Base-by-base conservation (phyloP, 2,113 vertebrate genomes). In the Bubo blakistoni region DNA sequence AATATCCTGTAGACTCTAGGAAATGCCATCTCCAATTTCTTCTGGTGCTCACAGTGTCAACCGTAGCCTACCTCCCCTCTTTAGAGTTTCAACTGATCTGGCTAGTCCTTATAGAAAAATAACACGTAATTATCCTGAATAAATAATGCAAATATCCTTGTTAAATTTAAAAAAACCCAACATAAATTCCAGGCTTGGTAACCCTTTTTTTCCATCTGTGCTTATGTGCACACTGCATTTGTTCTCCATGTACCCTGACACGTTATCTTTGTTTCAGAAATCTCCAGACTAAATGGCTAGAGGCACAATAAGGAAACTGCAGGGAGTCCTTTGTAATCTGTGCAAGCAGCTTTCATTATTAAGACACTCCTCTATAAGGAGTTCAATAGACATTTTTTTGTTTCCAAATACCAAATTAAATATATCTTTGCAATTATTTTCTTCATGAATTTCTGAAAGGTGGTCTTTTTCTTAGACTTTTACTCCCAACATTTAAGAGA, bases 41-140 rank as follows among this genome's bases (percentile, higher is more conserved):
- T 76, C 16, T 63, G 57, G 3, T 21, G 4, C 6, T 92, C 18
- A 27, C 30, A 77, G 10, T 36, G 21, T 34, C 47, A 81, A 38
- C 7, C 2, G 1, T 3, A 26, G 4, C 36, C 25, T 57, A 11
- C 4, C 3, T 67, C 3, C 5, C 7, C 21, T 54, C 24, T 84
- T 47, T 36, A 81, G 21, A 25, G 1, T 59, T 86, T 81, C 16
- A 30, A 1, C 7, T 67, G 21, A 26, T 81, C 19, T 32, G 8
- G 7, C 54, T 30, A 40, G 25, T 65, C 69, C 38, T 65, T 73
- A 21, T 12, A 46, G 22, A 59, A 59, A 81, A 84, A 38, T 34
- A 62, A 32, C 26, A 4, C 5, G 11, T 36, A 36, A 20, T 7
- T 52, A 5, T 46, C 14, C 24, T 49, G 8, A 81, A 59, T 46